These are phyloP conservation scores for Rhysida immarginata DNA, from an alignment of 1,140 invertebrate genomes.

Conservation along the genomic window DNA sequence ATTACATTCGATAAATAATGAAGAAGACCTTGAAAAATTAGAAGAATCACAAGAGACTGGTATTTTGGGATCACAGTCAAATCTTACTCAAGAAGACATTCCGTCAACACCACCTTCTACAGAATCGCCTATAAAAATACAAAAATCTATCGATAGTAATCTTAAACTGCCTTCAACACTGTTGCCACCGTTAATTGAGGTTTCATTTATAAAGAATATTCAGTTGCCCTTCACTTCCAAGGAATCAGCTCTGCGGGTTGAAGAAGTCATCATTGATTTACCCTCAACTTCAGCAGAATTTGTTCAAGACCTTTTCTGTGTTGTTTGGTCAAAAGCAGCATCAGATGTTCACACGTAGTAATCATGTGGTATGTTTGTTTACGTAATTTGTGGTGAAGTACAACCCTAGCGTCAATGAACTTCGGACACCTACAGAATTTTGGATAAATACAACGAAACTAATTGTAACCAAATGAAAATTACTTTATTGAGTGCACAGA, in stretches of 20 bases:
- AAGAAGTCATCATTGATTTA: constrained; percentile 11
- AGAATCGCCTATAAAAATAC: constrained; percentile 8
- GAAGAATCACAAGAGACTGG: constrained; percentile 8
- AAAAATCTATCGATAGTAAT: constrained; percentile 10
- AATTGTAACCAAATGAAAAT: too few relatives aligned
- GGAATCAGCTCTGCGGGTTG: constrained; percentile 12
- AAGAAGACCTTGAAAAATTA: constrained; percentile 12
- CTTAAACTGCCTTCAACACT: constrained; percentile 11
- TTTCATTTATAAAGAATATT: constrained; percentile 10
- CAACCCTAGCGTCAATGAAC: too few relatives aligned
- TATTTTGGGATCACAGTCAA: constrained; percentile 5
- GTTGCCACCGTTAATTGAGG: constrained; percentile 11
- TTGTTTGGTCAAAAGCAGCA: too few relatives aligned
- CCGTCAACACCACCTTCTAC: constrained; percentile 6
- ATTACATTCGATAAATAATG: constrained; percentile 8
- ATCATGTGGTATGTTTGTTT: too few relatives aligned
- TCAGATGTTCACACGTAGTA: too few relatives aligned
- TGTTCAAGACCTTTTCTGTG: too few relatives aligned
- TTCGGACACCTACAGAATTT: too few relatives aligned
- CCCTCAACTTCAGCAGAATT: constrained; percentile 13
- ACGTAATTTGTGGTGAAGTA: too few relatives aligned
- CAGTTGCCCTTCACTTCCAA: constrained; percentile 11
- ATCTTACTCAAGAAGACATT: constrained; percentile 11
- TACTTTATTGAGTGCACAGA: too few relatives aligned
- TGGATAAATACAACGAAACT: too few relatives aligned